Evolutionary conservation across 2,888 invertebrate genomes (phyloP).

Genomic region (Stratiomys singularior): DNA sequence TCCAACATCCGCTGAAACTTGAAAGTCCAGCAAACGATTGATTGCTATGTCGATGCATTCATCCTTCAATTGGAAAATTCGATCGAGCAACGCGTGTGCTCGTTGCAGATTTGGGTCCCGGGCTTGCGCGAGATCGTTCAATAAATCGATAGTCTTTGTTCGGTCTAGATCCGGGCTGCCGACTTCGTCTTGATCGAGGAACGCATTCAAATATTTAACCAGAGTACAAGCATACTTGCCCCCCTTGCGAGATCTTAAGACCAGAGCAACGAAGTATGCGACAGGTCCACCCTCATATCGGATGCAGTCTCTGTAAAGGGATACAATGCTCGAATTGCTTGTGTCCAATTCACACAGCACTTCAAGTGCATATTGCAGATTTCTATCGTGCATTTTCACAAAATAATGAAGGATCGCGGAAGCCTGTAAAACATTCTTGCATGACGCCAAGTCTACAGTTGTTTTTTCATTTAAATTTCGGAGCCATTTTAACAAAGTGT

Average conservation of each 20-base stretch:
- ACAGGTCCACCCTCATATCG: neutral
- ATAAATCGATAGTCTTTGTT: too few relatives aligned
- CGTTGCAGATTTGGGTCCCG: too few relatives aligned
- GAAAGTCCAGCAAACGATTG: slow-evolving; percentile 24
- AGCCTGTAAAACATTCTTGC: neutral
- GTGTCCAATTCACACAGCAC: neutral
- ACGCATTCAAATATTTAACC: neutral
- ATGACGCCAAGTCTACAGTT: neutral
- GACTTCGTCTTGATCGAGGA: neutral
- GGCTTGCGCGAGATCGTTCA: too few relatives aligned
- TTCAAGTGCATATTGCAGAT: neutral
- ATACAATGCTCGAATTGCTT: neutral
- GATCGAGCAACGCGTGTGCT: slow-evolving; percentile 12
- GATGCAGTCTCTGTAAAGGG: neutral
- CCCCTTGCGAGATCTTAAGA: neutral
- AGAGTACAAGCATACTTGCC: neutral
- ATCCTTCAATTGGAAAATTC: slow-evolving; percentile 31
- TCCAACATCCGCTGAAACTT: neutral
- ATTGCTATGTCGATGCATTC: slow-evolving; percentile 27
- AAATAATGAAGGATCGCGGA: neutral
- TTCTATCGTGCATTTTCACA: neutral
- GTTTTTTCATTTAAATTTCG: neutral
- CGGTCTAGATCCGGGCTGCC: neutral
- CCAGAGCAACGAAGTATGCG: neutral
- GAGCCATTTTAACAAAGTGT: neutral